phyloP scores from a whole-genome alignment of 2,797 vertebrate genomes.

The Pantherophis vulpinus region DNA sequence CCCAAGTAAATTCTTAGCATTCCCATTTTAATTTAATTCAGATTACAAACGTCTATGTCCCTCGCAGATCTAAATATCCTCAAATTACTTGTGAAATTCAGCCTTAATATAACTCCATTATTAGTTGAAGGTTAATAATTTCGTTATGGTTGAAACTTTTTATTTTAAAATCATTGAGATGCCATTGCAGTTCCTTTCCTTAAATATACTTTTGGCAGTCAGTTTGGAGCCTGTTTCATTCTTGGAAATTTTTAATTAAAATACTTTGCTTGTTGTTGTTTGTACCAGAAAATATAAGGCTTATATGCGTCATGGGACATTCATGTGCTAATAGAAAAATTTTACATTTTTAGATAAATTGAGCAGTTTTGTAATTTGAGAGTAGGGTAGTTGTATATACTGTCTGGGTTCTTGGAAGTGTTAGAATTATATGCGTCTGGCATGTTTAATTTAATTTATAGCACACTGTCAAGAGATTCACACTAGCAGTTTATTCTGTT shows the following conservation, averaged over 20 bases:
- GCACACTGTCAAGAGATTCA: not conserved
- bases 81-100: not conserved
- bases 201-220: constrained; percentile 19
- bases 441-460: constrained; percentile 27
- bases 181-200: not conserved
- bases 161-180: constrained; percentile 17
- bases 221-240: not conserved
- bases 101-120: constrained; percentile 12
- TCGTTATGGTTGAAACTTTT: not conserved
- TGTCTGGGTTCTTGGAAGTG: not conserved
- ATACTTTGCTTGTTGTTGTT: constrained; percentile 2
- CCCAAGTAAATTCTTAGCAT: not conserved
- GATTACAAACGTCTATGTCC: not conserved
- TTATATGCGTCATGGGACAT: not conserved
- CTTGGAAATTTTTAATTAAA: constrained; percentile 6
- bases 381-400: not conserved
- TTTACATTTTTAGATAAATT: constrained; percentile 27
- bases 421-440: not conserved
- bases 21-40: not conserved
- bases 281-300: constrained; percentile 16
- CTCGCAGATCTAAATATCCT: not conserved
- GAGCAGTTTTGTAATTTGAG: not conserved
- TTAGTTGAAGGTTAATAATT: constrained; percentile 7
- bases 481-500: constrained; percentile 8
- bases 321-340: not conserved